Base-by-base conservation (phyloP, 2,888 invertebrate species). In the Epicampocera succincta region DNA sequence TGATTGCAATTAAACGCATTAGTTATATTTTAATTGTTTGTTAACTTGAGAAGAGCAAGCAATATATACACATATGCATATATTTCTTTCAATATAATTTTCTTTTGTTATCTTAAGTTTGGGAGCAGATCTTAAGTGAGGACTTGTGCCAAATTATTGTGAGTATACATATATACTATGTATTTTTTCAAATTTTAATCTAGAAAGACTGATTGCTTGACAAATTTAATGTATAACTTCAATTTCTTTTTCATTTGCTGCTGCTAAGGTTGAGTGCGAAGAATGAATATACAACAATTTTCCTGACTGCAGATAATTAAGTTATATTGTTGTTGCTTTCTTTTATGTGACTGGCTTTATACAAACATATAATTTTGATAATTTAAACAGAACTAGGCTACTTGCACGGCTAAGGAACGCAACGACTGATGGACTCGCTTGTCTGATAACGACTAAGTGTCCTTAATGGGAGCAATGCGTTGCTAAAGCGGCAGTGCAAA, bases 351-450 rank as follows among this genome's bases (percentile, higher is more conserved):
- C 12, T 76, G 33, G 42, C 52, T 61, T 44, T 76, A 54, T 74
- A 66, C 65, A 75, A 74, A 74, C 69, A 75, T 69, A 80, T 72
- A 63, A 33, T 78, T 69, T 63, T 78, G 50, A 38, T 83, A 79
- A 25, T 68, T 83, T 73, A 71, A 77, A 80, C 80, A 79, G 80
- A 88, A 88, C 89, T 88, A 89, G 88, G 88, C 89, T 89, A 89
- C 89, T 88, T 81, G 79, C 84, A 87, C 89, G 87, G 86, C 87
- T 89, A 88, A 89, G 89, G 88, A 89, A 89, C 89, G 88, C 89
- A 89, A 89, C 89, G 89, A 89, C 89, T 89, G 89, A 87, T 88
- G 89, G 88, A 89, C 89, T 89, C 89, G 89, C 89, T 89, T 89
- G 89, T 89, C 89, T 89, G 89, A 89, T 89, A 89, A 89, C 89